A percentile compares a stretch with the other conserved stretches of the same genome.
phyloP scores from a whole-genome alignment of 2,113 vertebrate species.

The Forbesichthys papilliferus region DNA sequence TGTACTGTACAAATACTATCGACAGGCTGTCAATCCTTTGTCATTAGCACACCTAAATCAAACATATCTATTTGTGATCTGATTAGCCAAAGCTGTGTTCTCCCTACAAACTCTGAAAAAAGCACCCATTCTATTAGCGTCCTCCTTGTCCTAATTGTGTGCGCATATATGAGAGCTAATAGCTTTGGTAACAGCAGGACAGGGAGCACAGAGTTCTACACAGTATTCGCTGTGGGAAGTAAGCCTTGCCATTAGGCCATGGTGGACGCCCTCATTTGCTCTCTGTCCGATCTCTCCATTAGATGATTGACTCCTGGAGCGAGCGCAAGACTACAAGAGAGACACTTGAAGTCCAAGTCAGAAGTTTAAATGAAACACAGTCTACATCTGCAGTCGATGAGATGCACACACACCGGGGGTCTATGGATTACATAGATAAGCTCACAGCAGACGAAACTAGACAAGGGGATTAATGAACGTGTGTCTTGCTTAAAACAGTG shows the following conservation, averaged over 20 bases:
- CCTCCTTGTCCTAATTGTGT: not conserved
- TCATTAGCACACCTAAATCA: too few relatives aligned
- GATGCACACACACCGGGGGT: not conserved
- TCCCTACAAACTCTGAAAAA: not conserved
- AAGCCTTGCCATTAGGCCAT: conserved; percentile 40
- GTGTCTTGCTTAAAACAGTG: too few relatives aligned
- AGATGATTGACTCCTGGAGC: conserved; percentile 59
- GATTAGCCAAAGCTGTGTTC: not conserved
- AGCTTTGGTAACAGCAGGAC: conserved; percentile 28
- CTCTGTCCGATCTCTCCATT: conserved; percentile 44
- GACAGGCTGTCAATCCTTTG: too few relatives aligned
- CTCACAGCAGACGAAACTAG: not conserved
- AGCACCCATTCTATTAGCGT: not conserved
- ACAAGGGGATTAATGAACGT: not conserved
- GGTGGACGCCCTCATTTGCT: conserved; percentile 50
- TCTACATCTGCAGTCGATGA: conserved; percentile 11
- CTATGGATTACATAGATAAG: conserved; percentile 15
- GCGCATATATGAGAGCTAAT: conserved; percentile 9
- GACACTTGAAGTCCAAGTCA: conserved; percentile 20
- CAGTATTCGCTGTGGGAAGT: conserved; percentile 35
- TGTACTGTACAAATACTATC: too few relatives aligned
- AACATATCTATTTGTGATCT: too few relatives aligned
- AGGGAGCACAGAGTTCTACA: conserved; percentile 9
- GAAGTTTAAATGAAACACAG: conserved; percentile 51
- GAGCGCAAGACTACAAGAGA: conserved; percentile 28